Evolutionary conservation across 2,888 invertebrate genomes (phyloP), one percentile per base, ranked within the genome.

Genomic region (Rhingia campestris): DNA sequence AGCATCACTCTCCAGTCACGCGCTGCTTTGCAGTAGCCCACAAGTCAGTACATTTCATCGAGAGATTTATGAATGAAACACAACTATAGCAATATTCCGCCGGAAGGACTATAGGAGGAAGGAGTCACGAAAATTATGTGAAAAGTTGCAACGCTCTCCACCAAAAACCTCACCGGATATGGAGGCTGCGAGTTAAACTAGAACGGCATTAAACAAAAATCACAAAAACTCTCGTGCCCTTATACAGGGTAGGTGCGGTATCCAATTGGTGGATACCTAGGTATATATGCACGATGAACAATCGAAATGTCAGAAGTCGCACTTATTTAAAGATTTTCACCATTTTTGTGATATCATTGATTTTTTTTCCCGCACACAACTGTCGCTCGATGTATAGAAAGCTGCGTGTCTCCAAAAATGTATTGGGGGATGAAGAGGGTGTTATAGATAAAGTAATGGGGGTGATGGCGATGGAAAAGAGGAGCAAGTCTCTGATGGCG

Each of bases 61-160:
- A 77, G 39, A 45, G 51, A 67, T 79, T 77, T 73, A 82, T 82
- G 77, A 82, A 82, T 82, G 77, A 82, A 77, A 61, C 51, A 54
- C 59, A 58, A 51, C 67, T 47, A 22, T 22, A 76, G 61, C 14
- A 59, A 51, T 56, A 51, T 43, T 61, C 33, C 14, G 7, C 77
- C 61, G 72, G 81, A 77, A 59, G 66, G 77, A 67, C 22, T 53
- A 47, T 58, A 35, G 49, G 39, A 35, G 59, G 37, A 66, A 77
- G 9, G 53, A 66, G 81, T 61, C 54, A 22, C 35, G 41, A 54
- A 53, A 70, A 64, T 37, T 43, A 56, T 58, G 9, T 47, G 7
- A 49, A 56, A 67, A 41, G 56, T 63, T 67, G 22, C 22, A 41
- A 12, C 33, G 30, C 39, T 22, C 39, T 37, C 54, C 35, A 43